phyloP scores from a whole-genome alignment of 2,888 invertebrate genomes.

The Agonopterix alstromeriana region DNA sequence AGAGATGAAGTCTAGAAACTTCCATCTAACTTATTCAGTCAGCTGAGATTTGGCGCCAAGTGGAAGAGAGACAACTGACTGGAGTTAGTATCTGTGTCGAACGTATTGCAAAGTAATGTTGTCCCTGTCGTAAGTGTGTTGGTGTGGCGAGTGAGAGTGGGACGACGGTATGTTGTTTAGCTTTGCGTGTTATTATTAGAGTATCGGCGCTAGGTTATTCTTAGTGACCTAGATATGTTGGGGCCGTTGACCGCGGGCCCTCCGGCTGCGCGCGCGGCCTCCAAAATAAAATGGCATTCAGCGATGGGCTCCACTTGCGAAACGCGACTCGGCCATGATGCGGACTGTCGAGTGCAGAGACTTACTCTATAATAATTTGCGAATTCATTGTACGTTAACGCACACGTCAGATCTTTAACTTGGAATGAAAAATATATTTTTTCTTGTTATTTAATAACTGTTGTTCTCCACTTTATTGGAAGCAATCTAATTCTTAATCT shows the following conservation, averaged over 20 bases:
- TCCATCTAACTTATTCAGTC: conserved; percentile 35
- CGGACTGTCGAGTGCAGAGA: conserved; percentile 31
- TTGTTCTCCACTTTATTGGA: no score
- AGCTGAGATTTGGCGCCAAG: conserved; percentile 29
- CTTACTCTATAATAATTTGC: conserved; percentile 40
- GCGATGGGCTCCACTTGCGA: conserved; percentile 74
- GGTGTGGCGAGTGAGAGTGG: conserved; percentile 53
- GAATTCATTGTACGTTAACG: conserved; percentile 26
- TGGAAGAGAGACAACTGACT: conserved; percentile 56
- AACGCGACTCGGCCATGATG: conserved; percentile 64
- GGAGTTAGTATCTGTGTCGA: conserved; percentile 40
- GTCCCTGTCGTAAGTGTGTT: conserved; percentile 41
- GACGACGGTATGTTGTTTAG: conserved; percentile 59
- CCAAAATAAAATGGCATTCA: conserved; percentile 75
- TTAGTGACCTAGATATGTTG: conserved; percentile 72
- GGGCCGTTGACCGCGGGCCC: conserved; percentile 76
- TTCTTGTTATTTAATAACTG: no score
- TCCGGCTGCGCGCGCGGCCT: conserved; percentile 69
- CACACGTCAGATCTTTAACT: no score
- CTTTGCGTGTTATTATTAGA: conserved; percentile 69
- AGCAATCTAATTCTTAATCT: no score
- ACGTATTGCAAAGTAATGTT: conserved; percentile 50
- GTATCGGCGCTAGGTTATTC: conserved; percentile 77
- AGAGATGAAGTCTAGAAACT: conserved; percentile 33
- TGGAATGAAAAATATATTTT: no score